Conservation (phyloP, 2,888 invertebrate genomes). For the Macropis europaea region DNA sequence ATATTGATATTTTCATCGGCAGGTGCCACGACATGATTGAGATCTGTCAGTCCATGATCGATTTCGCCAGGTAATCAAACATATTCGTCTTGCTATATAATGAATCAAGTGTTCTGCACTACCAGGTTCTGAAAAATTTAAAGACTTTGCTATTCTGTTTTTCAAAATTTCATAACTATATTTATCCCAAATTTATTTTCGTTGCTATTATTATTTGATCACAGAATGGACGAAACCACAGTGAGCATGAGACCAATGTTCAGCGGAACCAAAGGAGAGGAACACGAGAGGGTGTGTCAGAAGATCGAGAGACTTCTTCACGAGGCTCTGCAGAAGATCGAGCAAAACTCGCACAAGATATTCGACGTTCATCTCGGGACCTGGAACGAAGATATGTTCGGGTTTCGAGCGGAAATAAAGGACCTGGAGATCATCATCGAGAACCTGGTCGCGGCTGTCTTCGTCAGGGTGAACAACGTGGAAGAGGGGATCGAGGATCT, state of each 20-base stretch:
- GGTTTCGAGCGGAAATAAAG: slow-evolving; percentile 83
- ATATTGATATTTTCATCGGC: slow-evolving; percentile 92
- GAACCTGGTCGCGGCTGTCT: slow-evolving; percentile 89
- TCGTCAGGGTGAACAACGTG: slow-evolving; percentile 89
- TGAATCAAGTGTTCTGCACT: too few relatives aligned
- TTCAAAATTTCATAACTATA: too few relatives aligned
- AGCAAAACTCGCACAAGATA: slow-evolving; percentile 84
- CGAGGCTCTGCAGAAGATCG: slow-evolving; percentile 83
- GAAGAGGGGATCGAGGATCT: slow-evolving; percentile 90
- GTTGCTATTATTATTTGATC: neutral
- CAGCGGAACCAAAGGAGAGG: slow-evolving; percentile 86
- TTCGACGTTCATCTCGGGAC: slow-evolving; percentile 89
- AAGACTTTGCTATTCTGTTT: too few relatives aligned
- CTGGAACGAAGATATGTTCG: slow-evolving; percentile 90
- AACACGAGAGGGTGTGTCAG: slow-evolving; percentile 85
- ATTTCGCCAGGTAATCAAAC: slow-evolving; percentile 86
- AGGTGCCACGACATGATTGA: slow-evolving; percentile 92
- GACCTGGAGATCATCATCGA: slow-evolving; percentile 89
- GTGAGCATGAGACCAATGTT: slow-evolving; percentile 87
- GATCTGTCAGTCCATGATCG: slow-evolving; percentile 93
- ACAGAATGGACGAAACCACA: slow-evolving; percentile 87
- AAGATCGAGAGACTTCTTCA: slow-evolving; percentile 89
- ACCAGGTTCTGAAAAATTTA: too few relatives aligned
- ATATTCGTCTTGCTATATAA: neutral
- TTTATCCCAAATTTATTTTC: too few relatives aligned